Evolutionary conservation across 2,797 vertebrate species (phyloP).

Genomic region (Tauraco hartlaubi): DNA sequence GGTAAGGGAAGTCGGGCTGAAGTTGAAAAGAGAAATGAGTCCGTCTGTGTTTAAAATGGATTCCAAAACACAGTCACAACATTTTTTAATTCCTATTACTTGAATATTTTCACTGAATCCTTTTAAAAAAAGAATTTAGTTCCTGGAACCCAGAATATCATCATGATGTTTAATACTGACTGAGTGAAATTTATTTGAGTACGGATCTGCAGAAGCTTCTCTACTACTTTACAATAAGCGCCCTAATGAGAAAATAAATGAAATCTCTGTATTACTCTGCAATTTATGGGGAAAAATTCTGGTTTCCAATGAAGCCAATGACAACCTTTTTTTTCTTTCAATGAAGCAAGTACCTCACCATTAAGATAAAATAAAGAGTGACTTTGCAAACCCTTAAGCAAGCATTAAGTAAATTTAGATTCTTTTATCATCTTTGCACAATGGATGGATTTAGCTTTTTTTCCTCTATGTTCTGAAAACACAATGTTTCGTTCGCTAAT

Average conservation of each 20-base stretch:
- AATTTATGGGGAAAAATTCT: not conserved
- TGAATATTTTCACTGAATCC: not conserved
- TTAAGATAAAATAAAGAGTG: not conserved
- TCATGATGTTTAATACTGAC: not conserved
- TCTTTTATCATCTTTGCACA: not conserved
- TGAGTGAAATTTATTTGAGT: not conserved
- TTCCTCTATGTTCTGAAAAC: not conserved
- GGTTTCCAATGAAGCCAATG: not conserved
- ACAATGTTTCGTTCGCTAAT: not conserved
- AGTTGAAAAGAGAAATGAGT: not conserved
- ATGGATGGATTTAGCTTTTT: not conserved
- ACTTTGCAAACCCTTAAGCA: not conserved
- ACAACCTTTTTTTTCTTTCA: not conserved
- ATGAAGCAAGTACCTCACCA: not conserved
- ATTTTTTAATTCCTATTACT: not conserved
- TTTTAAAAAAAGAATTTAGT: not conserved
- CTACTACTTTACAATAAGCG: not conserved
- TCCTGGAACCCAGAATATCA: not conserved
- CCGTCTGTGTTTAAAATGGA: not conserved
- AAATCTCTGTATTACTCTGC: not conserved
- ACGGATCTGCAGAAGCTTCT: not conserved
- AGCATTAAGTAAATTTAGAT: not conserved
- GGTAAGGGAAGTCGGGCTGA: not conserved
- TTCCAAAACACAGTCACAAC: not conserved
- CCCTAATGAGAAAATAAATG: not conserved